Evolutionary conservation across 2,888 invertebrate species (phyloP), one percentile per base, ranked within the genome.

Genomic region (Parnassius apollo): DNA sequence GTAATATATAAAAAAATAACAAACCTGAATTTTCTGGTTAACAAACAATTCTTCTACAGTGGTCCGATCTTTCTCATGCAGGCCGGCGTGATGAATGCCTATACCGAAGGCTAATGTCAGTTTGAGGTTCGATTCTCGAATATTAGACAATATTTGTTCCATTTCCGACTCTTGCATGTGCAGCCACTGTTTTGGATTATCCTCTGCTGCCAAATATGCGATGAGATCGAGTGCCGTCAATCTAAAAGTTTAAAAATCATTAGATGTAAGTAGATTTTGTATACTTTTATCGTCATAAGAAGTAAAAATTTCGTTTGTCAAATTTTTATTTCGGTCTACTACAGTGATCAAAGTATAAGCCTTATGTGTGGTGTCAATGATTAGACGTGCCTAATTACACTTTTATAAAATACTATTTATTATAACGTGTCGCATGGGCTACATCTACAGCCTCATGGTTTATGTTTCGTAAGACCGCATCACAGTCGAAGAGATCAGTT

Each of bases 11-110:
- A 11, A 13, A 13, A 49, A 12, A 13, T n/a, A 56, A 57, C 54
- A 61, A 46, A 96, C 96, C 93, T 99, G 99, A 80, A 99, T 99
- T 83, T 98, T 98, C 72, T 97, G 96, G 84, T 97, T 96, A 44
- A 98, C 95, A 85, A 98, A 99, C 54, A 99, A 89, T 79, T 98
- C 97, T 81, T 99, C 99, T 0, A 98, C 97, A 2, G 96, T 94
- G 77, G 94, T 96, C 52, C 99, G 93, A 83, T 99, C 99, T 65
- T 94, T 93, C 70, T 99, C 99, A 71, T 98, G 96, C 61, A 99
- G 90, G 59, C 99, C 99, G 22, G 99, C 99, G 88, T 99, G 99
- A 91, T 99, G 99, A 73, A 99, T 95, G 1, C 99, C 99, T 70
- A 99, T 98, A 2, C 99, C 99, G 87, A 99, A 99, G 0, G 98